Evolutionary conservation across 2,113 vertebrate species (phyloP), one percentile per base, ranked within the genome.

Genomic region (Halcyon senegalensis): DNA sequence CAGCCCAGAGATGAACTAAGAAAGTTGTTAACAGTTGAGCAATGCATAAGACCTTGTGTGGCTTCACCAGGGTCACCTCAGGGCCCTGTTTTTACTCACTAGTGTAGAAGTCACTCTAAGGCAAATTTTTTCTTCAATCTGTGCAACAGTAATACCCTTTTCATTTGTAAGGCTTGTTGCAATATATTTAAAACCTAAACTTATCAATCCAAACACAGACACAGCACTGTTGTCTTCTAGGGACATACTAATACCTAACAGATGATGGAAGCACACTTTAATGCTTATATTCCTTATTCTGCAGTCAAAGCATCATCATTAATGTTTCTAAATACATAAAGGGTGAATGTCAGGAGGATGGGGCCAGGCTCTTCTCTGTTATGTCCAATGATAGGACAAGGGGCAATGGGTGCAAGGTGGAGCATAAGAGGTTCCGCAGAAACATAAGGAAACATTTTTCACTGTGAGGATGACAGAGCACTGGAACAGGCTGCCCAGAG

Each of bases 1-100:
- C 30, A 85, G 58, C 39, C 50, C 33, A 60, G 33, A n/a, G 46
- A 33, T 46, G 19, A 78, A 33, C 15, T 51, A 63, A 63, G 80
- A 79, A 8, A 1, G 1, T 2, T 10, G 16, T 15, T 3, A 15
- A 35, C 31, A 56, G 20, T 0, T 37, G 20, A 14, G 16, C 19
- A 37, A 3, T 39, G 28, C 19, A 11, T 11, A 5, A 10, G 25
- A 28, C 9, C 27, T 67, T 48, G 84, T 25, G 8, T 15, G 25
- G 39, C 35, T 75, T 86, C 51, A 48, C 33, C 9, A 16, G 50
- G n/a, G 12, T 25, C 50, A 37, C 21, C 33, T 50, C 51, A 43
- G 7, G 10, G 14, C 19, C 23, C 11, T 23, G 12, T 44, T 50
- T 69, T 69, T 18, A 64, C 25, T 66, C 28, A 20, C 11, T 8